phyloP scores from a whole-genome alignment of 53 echinoderm and acorn worm genomes.

The Henricia sp. region DNA sequence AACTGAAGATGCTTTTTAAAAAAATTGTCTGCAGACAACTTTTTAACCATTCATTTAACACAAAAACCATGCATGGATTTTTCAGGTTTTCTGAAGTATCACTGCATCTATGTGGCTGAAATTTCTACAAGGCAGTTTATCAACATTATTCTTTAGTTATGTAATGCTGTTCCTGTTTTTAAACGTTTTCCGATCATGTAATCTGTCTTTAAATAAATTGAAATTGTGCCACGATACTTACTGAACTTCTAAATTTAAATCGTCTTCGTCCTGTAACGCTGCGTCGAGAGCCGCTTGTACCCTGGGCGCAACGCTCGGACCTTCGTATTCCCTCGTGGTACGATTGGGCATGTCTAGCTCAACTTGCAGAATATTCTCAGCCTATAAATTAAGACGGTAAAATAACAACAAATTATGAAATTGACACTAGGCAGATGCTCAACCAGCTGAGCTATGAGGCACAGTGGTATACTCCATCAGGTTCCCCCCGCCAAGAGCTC shows the following conservation, averaged over 20 bases:
- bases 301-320: slow-evolving; percentile 94
- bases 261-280: slow-evolving; percentile 96
- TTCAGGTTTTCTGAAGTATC: not conserved
- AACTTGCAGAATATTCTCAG: slow-evolving; percentile 88
- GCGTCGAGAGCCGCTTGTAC: slow-evolving; percentile 97
- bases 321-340: slow-evolving; percentile 96
- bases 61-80: not conserved
- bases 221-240: too few species aligned
- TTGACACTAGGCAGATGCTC: not conserved
- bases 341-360: slow-evolving; percentile 98
- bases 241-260: slow-evolving; percentile 90
- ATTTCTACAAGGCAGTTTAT: too few species aligned
- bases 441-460: too few species aligned
- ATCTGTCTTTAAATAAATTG: too few species aligned
- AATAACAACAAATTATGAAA: not conserved
- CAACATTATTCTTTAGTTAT: too few species aligned
- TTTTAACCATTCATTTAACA: not conserved
- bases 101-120: too few species aligned
- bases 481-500: too few species aligned
- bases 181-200: too few species aligned
- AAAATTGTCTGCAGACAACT: too few species aligned
- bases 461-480: too few species aligned
- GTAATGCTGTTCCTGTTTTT: too few species aligned
- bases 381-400: slow-evolving; percentile 61
- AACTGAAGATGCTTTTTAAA: too few species aligned